Percentiles rank a stretch among this genome's conserved stretches.
Evolutionary conservation across 2,113 vertebrate genomes (phyloP).

Genomic region (Arothron firmamentum): DNA sequence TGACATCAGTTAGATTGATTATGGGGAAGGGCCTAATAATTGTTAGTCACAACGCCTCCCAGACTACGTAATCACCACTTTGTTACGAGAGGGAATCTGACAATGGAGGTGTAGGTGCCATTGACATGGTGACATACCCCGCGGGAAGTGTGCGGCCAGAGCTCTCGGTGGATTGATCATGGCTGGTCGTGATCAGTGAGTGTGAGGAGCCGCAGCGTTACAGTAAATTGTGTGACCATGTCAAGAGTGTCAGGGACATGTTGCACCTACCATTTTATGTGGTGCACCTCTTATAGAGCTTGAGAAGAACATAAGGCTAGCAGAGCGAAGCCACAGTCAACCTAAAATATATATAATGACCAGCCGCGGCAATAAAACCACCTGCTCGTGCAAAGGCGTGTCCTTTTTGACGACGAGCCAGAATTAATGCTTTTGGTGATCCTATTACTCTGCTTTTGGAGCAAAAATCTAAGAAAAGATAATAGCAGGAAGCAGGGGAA

Average conservation of each 20-base stretch:
- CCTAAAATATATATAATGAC: no score
- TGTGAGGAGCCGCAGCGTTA: conserved; percentile 1
- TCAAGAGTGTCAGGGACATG: neutral
- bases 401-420: no score
- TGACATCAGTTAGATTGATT: conserved; percentile 20
- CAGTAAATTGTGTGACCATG: neutral
- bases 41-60: conserved; percentile 19
- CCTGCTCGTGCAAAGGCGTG: no score
- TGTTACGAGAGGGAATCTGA: conserved; percentile 8
- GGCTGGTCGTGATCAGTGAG: conserved; percentile 3
- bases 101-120: neutral
- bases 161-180: conserved; percentile 16
- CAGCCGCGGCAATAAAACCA: no score
- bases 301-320: neutral
- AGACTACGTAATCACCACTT: conserved; percentile 16
- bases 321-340: neutral
- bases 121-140: neutral
- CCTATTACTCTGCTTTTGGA: no score
- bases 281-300: neutral
- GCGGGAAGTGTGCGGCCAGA: conserved; percentile 4
- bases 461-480: neutral
- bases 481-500: conserved; percentile 9
- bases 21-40: conserved; percentile 15
- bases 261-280: conserved; percentile 4
- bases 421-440: no score